These are phyloP conservation scores for Ailuropoda melanoleuca DNA, from an alignment of 2,113 vertebrate species.

Conservation along the genomic window DNA sequence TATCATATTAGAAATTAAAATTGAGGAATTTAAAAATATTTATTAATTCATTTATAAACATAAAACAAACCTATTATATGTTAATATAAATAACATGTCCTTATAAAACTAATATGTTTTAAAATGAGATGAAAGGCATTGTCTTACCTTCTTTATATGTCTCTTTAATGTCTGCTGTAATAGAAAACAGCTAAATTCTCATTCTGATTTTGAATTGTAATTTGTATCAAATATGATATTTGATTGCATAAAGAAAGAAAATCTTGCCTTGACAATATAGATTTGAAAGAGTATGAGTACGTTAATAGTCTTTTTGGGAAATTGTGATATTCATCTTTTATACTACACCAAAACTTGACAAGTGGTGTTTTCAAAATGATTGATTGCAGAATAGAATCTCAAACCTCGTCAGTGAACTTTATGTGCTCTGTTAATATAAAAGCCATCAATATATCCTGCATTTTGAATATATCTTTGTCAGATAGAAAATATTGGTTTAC, in stretches of 20 bases:
- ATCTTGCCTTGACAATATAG: neutral
- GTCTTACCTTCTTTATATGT: neutral
- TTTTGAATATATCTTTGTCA: neutral
- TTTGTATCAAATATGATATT: neutral
- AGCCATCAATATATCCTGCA: neutral
- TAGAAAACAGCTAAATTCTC: neutral
- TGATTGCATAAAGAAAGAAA: neutral
- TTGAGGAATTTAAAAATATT: neutral
- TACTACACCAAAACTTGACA: neutral
- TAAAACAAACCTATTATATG: neutral
- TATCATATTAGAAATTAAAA: neutral
- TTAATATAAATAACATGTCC: neutral
- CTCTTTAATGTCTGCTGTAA: neutral
- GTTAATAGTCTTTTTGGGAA: neutral
- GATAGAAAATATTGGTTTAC: neutral
- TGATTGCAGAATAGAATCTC: neutral
- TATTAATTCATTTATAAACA: neutral
- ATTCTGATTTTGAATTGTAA: neutral
- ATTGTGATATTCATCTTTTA: constrained; percentile 3
- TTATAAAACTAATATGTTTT: neutral
- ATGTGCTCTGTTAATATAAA: neutral
- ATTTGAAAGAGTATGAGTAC: neutral
- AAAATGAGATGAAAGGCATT: neutral
- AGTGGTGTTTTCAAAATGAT: neutral
- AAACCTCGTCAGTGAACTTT: neutral